Conservation (phyloP, 2,797 vertebrate genomes). For the Sylvilagus floridanus region DNA sequence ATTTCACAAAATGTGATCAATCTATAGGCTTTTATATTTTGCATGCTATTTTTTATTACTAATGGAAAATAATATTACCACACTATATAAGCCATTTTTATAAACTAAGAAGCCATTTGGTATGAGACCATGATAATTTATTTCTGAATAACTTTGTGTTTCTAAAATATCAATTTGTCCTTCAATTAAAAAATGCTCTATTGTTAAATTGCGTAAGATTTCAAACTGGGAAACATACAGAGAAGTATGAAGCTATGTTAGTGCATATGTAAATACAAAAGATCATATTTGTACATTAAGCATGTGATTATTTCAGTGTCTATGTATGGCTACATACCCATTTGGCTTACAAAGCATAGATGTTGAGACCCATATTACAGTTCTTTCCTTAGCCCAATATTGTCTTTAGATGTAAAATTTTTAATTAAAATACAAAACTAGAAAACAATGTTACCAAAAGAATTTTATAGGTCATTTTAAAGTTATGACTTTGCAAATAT, state of each 20-base stretch:
- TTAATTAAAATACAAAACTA: background rate
- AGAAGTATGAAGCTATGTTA: slow-evolving; percentile 31
- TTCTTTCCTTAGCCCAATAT: background rate
- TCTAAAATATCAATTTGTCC: background rate
- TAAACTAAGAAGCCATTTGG: slow-evolving; percentile 14
- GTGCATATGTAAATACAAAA: slow-evolving; percentile 17
- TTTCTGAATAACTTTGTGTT: slow-evolving; percentile 47
- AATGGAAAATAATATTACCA: slow-evolving; percentile 23
- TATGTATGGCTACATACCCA: background rate
- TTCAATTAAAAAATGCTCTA: background rate
- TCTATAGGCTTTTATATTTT: too few relatives aligned
- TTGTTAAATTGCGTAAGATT: background rate
- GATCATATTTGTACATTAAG: background rate
- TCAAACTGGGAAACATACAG: background rate
- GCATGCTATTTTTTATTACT: slow-evolving; percentile 2
- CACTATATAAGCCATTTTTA: slow-evolving; percentile 6
- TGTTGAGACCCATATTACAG: background rate
- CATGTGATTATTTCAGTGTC: slow-evolving; percentile 1
- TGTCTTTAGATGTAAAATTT: slow-evolving; percentile 8
- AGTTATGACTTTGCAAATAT: slow-evolving; percentile 49
- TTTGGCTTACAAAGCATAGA: background rate
- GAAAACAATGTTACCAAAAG: background rate
- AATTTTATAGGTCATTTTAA: background rate
- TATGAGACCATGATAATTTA: background rate
- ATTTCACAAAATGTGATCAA: background rate